These are phyloP conservation scores for Pangasius djambal DNA, from an alignment of 2,797 vertebrate genomes.

Conservation along the genomic window DNA sequence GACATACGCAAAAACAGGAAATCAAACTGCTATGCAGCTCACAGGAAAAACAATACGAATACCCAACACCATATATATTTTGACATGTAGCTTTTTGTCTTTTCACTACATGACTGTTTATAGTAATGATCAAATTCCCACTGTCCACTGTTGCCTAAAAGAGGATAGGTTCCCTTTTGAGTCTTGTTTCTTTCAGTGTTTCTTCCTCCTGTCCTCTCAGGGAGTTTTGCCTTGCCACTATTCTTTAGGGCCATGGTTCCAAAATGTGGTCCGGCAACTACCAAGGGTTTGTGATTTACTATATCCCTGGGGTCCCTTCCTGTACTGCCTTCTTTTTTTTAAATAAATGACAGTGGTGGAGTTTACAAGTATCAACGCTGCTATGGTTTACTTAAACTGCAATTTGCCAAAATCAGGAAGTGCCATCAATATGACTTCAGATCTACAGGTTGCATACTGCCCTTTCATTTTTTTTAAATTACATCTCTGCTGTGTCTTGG, in stretches of 20 bases:
- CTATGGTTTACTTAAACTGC: neutral
- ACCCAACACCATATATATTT: neutral
- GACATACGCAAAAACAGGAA: slow-evolving; percentile 2
- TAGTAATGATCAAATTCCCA: neutral
- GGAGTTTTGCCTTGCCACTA: neutral
- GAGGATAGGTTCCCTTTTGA: neutral
- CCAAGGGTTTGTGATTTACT: neutral
- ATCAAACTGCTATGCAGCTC: neutral
- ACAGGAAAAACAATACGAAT: neutral
- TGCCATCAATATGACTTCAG: neutral
- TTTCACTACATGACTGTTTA: neutral
- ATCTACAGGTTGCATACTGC: neutral
- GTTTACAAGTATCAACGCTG: neutral
- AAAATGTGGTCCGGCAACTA: neutral
- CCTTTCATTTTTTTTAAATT: neutral
- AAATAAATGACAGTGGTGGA: neutral
- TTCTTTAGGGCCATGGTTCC: neutral
- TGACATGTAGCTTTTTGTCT: neutral
- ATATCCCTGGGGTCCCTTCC: neutral
- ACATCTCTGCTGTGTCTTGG: neutral
- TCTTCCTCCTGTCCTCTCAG: neutral
- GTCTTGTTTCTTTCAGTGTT: neutral
- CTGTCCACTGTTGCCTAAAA: neutral
- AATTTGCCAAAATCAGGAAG: neutral
- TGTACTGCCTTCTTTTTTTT: neutral